These are phyloP conservation scores for Pemphredon lugubris DNA, from an alignment of 2,888 invertebrate genomes.

Conservation along the genomic window DNA sequence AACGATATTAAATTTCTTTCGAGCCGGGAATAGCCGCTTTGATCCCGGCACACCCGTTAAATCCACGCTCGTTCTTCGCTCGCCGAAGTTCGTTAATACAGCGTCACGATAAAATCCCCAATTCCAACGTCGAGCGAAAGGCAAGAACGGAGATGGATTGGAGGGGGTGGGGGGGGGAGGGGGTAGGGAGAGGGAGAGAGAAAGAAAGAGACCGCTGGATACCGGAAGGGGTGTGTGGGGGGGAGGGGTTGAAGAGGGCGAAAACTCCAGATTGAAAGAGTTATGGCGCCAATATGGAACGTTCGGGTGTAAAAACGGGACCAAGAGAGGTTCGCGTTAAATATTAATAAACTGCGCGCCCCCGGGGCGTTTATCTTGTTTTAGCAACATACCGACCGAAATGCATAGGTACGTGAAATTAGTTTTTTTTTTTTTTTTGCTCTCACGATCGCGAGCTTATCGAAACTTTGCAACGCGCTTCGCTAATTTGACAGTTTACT, in stretches of 20 bases:
- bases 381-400: constrained; percentile 8
- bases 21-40: constrained; percentile 52
- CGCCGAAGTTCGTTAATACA: constrained; percentile 65
- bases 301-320: constrained; percentile 39
- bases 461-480: background rate
- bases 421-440: constrained; percentile 16
- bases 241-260: constrained; percentile 11
- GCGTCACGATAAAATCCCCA: constrained; percentile 67
- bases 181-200: constrained; percentile 14
- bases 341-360: constrained; percentile 60
- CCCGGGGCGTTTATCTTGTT: constrained; percentile 31
- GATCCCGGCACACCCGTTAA: constrained; percentile 61
- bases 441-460: background rate
- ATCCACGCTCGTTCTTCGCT: constrained; percentile 60
- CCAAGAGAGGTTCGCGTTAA: constrained; percentile 43
- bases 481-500: constrained; percentile 27
- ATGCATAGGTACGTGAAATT: constrained; percentile 29
- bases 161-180: constrained; percentile 9
- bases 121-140: constrained; percentile 53
- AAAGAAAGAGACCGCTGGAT: constrained; percentile 42
- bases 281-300: constrained; percentile 57
- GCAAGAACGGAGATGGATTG: constrained; percentile 37
- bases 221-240: constrained; percentile 21
- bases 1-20: constrained; percentile 67
- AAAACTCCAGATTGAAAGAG: constrained; percentile 55